phyloP scores from a whole-genome alignment of 2,113 vertebrate genomes.

The Acanthisitta chloris region DNA sequence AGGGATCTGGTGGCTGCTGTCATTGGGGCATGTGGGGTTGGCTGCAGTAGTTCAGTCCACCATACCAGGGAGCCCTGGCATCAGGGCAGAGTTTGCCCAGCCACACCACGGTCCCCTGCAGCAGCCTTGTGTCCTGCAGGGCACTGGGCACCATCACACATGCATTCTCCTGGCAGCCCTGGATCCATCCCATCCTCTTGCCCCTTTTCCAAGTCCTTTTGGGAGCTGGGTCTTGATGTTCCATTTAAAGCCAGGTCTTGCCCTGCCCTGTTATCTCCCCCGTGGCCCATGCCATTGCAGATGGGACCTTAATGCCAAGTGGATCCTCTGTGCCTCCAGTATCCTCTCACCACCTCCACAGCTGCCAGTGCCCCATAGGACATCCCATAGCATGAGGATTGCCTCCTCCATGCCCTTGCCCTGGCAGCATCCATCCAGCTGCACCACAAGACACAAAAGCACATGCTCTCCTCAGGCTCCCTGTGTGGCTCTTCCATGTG shows the following conservation, averaged over 20 bases:
- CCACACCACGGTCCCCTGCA: background rate
- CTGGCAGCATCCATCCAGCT: background rate
- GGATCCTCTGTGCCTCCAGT: background rate
- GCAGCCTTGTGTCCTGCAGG: background rate
- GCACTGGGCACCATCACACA: accelerated
- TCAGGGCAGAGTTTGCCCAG: background rate
- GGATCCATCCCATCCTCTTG: background rate
- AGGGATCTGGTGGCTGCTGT: accelerated
- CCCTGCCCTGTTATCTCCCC: too few relatives aligned
- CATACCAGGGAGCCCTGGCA: background rate
- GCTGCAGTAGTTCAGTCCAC: accelerated
- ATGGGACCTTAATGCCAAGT: accelerated
- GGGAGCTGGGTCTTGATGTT: background rate
- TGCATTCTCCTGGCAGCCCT: background rate
- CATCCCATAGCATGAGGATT: accelerated
- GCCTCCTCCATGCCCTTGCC: background rate
- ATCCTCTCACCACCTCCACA: accelerated
- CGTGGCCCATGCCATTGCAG: accelerated
- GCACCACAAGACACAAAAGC: accelerated
- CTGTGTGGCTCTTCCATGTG: background rate
- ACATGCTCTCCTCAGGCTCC: accelerated
- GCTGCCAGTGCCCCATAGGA: accelerated
- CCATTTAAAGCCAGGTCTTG: background rate
- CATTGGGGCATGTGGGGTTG: accelerated
- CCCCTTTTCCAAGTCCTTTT: background rate